Percentiles rank a stretch among this genome's conserved stretches.
phyloP scores from a whole-genome alignment of 2,888 invertebrate species.

The Drosophila monieri region DNA sequence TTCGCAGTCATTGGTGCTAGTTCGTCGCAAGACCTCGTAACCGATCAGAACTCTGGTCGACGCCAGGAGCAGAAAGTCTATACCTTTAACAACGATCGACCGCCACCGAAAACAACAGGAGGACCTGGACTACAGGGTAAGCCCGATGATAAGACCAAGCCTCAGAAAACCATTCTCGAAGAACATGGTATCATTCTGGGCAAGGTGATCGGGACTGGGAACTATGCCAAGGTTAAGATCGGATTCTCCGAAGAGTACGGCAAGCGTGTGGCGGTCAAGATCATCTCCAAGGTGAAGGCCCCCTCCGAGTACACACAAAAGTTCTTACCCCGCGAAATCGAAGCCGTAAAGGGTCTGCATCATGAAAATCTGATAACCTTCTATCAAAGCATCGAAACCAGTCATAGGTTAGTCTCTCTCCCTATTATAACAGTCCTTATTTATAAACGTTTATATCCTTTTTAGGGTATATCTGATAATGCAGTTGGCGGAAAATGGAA shows the following conservation, averaged over 20 bases:
- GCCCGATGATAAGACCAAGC: slow-evolving; percentile 54
- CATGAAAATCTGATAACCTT: slow-evolving; percentile 92
- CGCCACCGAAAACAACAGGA: slow-evolving; percentile 2
- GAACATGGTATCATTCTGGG: slow-evolving; percentile 91
- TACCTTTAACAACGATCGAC: slow-evolving; percentile 53
- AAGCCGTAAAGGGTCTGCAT: slow-evolving; percentile 91
- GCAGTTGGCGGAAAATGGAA: slow-evolving; percentile 93
- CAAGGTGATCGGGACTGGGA: slow-evolving; percentile 91
- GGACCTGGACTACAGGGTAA: not conserved
- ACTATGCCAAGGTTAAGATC: slow-evolving; percentile 92
- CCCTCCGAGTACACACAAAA: slow-evolving; percentile 92
- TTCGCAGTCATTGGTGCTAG: slow-evolving; percentile 28
- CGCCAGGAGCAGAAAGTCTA: slow-evolving; percentile 68
- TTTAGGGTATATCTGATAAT: slow-evolving; percentile 92
- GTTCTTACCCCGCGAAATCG: slow-evolving; percentile 92
- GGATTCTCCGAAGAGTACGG: slow-evolving; percentile 90
- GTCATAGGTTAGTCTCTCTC: slow-evolving; percentile 87
- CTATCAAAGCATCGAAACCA: slow-evolving; percentile 93
- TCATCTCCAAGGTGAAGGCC: slow-evolving; percentile 92
- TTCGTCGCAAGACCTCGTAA: slow-evolving; percentile 66
- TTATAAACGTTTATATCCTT: not conserved
- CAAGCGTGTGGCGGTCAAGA: slow-evolving; percentile 91
- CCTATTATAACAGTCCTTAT: not conserved
- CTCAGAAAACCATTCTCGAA: slow-evolving; percentile 88
- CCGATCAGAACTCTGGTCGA: slow-evolving; percentile 61